These are phyloP conservation scores for Ricordea florida DNA, from an alignment of 92 coral and sea anemone species.

Conservation along the genomic window DNA sequence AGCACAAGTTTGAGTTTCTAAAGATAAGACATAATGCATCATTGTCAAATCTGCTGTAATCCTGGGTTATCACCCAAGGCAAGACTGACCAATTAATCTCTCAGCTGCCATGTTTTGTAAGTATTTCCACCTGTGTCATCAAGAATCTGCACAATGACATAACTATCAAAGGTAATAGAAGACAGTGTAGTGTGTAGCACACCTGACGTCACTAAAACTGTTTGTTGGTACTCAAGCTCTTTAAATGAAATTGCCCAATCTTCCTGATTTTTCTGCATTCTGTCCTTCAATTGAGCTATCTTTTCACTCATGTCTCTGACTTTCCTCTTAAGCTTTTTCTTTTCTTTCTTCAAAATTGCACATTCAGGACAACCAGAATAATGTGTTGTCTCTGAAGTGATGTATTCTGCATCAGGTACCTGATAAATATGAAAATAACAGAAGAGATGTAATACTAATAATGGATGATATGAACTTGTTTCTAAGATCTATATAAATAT, in stretches of 20 bases:
- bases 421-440: slow-evolving; percentile 13
- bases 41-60: slow-evolving; percentile 7
- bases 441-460: slow-evolving; percentile 1
- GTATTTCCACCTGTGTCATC: slow-evolving; percentile 5
- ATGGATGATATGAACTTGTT: background rate
- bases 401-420: slow-evolving; percentile 21
- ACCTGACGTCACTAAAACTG: slow-evolving; percentile 34
- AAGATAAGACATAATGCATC: slow-evolving; percentile 1
- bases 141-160: slow-evolving; percentile 7
- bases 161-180: slow-evolving; percentile 7
- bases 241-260: slow-evolving; percentile 22
- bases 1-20: slow-evolving; percentile 20
- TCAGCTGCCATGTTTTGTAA: background rate
- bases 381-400: background rate
- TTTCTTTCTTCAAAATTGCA: slow-evolving; percentile 21
- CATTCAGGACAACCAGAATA: background rate
- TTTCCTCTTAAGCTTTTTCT: slow-evolving; percentile 10
- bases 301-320: slow-evolving; percentile 1
- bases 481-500: slow-evolving; percentile 7
- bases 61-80: too few relatives aligned
- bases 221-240: slow-evolving; percentile 27
- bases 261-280: slow-evolving; percentile 9
- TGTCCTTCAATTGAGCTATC: slow-evolving; percentile 13
- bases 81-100: too few relatives aligned
- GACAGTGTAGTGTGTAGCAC: slow-evolving; percentile 10